These are phyloP conservation scores for Heliothis subflexa DNA, from an alignment of 1,140 invertebrate species.

Conservation along the genomic window DNA sequence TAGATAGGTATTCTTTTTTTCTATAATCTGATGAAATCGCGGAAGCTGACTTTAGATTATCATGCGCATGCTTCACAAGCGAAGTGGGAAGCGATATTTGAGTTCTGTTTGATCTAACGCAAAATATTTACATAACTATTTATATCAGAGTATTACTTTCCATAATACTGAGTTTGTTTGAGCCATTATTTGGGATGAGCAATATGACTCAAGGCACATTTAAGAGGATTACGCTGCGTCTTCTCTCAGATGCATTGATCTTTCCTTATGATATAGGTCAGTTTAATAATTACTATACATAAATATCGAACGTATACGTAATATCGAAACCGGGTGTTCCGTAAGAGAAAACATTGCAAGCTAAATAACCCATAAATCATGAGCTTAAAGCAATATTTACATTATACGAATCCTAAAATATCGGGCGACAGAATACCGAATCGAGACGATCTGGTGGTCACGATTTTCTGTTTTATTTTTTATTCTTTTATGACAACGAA, in stretches of 20 bases:
- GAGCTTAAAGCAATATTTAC: conserved; percentile 70
- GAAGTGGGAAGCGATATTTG: neutral
- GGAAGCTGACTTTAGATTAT: conserved; percentile 10
- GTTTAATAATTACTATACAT: conserved; percentile 42
- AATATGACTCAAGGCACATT: neutral
- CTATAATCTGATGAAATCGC: neutral
- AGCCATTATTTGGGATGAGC: neutral
- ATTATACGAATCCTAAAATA: conserved; percentile 69
- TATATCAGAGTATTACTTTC: conserved; percentile 1
- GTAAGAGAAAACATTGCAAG: conserved; percentile 62
- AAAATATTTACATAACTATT: conserved; percentile 28
- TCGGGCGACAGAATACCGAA: conserved; percentile 51
- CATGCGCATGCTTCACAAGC: neutral
- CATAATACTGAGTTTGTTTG: neutral
- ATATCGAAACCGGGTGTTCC: conserved; percentile 56
- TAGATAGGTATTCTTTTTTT: neutral
- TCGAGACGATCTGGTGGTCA: conserved; percentile 48
- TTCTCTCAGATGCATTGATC: conserved; percentile 29
- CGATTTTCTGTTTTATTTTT: conserved; percentile 51
- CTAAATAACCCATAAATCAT: conserved; percentile 75
- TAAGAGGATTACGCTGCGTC: neutral
- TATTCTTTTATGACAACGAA: conserved; percentile 47
- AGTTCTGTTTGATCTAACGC: conserved; percentile 13
- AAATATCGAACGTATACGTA: conserved; percentile 14
- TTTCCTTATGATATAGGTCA: conserved; percentile 39